These are phyloP conservation scores for Podiceps cristatus DNA, from an alignment of 2,113 vertebrate species.

Conservation along the genomic window DNA sequence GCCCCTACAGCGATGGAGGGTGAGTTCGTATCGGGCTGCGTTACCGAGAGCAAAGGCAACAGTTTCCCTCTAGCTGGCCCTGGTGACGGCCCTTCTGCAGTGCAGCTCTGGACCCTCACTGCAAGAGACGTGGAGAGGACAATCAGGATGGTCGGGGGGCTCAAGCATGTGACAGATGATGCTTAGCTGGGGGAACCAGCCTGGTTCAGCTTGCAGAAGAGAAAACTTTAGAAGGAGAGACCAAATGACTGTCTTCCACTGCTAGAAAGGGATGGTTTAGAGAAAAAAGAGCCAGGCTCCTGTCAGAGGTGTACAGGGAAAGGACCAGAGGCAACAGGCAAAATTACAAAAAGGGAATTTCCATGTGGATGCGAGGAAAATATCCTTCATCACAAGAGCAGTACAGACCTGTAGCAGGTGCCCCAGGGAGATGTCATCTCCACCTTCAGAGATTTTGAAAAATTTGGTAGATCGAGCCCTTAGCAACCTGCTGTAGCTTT, in stretches of 20 bases:
- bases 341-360: background rate
- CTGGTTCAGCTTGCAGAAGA: background rate
- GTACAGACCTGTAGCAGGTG: background rate
- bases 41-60: background rate
- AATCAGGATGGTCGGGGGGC: background rate
- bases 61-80: accelerated
- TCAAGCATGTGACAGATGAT: background rate
- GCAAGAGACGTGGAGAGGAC: background rate
- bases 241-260: background rate
- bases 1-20: background rate
- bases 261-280: background rate
- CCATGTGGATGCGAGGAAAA: background rate
- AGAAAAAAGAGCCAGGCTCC: background rate
- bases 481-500: background rate
- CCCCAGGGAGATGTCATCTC: background rate
- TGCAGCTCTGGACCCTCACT: background rate
- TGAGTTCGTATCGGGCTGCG: background rate
- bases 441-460: background rate
- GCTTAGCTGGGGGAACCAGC: background rate
- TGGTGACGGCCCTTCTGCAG: background rate
- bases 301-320: background rate
- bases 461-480: background rate
- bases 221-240: background rate
- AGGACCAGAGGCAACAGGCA: background rate
- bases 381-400: background rate